These are phyloP conservation scores for Galbula dea DNA, from an alignment of 2,113 vertebrate species.

Conservation along the genomic window DNA sequence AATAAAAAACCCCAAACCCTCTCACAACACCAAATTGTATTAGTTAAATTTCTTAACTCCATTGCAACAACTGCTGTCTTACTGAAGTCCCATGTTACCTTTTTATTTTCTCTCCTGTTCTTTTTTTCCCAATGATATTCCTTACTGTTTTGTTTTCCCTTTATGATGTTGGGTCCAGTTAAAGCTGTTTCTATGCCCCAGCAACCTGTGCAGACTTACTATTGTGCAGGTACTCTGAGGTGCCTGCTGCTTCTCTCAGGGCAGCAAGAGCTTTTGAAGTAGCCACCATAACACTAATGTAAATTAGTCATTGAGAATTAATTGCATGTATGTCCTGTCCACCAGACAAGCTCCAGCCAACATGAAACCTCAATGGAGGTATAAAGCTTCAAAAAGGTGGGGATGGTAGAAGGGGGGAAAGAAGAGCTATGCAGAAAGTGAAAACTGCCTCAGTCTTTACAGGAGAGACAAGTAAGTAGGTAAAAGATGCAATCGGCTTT, in stretches of 20 bases:
- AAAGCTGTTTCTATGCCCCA: neutral
- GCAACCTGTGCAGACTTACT: neutral
- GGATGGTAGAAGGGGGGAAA: neutral
- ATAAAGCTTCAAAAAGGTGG: neutral
- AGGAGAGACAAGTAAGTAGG: neutral
- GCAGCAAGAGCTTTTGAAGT: neutral
- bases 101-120: neutral
- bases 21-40: neutral
- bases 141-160: neutral
- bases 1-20: neutral
- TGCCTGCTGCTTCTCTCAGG: neutral
- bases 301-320: neutral
- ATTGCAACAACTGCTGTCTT: neutral
- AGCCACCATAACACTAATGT: neutral
- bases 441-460: neutral
- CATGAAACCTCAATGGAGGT: neutral
- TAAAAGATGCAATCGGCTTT: neutral
- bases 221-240: neutral
- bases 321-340: neutral
- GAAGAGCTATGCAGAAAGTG: neutral
- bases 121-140: neutral
- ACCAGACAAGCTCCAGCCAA: neutral
- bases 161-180: neutral
- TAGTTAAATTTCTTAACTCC: neutral
- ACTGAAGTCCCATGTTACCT: neutral